Evolutionary conservation across 2,113 vertebrate genomes (phyloP).

Genomic region (Glaucidium brasilianum): DNA sequence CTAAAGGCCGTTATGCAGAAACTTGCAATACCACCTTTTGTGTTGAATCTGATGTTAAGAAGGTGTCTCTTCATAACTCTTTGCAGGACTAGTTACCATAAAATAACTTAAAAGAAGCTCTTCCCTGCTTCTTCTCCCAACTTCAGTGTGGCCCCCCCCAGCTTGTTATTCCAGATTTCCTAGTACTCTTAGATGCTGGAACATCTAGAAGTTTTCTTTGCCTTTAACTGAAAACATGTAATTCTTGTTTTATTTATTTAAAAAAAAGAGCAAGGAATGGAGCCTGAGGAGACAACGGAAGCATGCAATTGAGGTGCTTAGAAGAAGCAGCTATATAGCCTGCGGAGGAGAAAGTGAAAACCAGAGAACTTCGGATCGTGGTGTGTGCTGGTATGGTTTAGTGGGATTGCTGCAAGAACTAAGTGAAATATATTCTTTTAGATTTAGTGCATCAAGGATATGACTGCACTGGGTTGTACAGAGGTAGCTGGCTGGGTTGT

Average conservation of each 20-base stretch:
- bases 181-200: background rate
- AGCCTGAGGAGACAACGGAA: background rate
- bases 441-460: background rate
- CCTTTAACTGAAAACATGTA: background rate
- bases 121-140: background rate
- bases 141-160: background rate
- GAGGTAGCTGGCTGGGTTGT: background rate
- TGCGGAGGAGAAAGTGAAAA: background rate
- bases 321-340: background rate
- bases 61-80: background rate
- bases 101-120: background rate
- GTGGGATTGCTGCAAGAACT: background rate
- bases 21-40: background rate
- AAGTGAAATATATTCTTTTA: background rate
- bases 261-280: background rate
- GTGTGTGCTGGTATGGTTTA: background rate
- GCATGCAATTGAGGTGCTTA: background rate
- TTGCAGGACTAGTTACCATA: background rate
- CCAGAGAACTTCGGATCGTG: background rate
- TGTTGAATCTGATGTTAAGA: background rate
- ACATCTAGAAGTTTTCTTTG: background rate
- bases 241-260: background rate
- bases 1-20: background rate
- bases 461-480: background rate
- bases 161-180: conserved; percentile 27